Conservation (phyloP, 1,140 invertebrate species). For the Luehdorfia chinensis region DNA sequence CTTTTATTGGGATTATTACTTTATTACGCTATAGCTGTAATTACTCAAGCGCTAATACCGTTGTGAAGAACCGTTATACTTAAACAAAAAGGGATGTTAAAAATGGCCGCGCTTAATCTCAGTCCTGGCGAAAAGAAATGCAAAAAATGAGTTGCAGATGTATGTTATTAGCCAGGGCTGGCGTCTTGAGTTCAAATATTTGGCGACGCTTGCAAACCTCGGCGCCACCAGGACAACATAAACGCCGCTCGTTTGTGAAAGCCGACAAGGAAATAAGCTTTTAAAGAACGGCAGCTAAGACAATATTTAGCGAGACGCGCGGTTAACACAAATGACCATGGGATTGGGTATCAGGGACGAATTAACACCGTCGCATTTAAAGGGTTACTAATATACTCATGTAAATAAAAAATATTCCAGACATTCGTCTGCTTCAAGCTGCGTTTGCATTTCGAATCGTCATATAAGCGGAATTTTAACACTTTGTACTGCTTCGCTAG, state of each 20-base stretch:
- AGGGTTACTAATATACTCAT: slow-evolving; percentile 6
- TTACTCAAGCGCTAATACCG: neutral
- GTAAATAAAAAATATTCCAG: slow-evolving; percentile 2
- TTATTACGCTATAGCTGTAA: neutral
- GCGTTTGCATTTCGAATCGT: too few species aligned
- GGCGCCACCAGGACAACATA: slow-evolving; percentile 45
- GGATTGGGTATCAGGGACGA: slow-evolving; percentile 46
- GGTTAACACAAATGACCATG: slow-evolving; percentile 72
- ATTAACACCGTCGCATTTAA: slow-evolving; percentile 7
- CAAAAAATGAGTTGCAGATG: slow-evolving; percentile 53
- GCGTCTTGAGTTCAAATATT: slow-evolving; percentile 56
- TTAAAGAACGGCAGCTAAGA: slow-evolving; percentile 57
- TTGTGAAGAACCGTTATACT: neutral
- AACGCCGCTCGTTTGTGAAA: slow-evolving; percentile 36
- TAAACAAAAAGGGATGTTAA: neutral
- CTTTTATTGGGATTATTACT: slow-evolving; percentile 8
- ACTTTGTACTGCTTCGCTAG: too few species aligned
- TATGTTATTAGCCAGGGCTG: slow-evolving; percentile 62
- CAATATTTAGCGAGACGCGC: slow-evolving; percentile 59
- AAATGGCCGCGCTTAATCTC: too few species aligned
- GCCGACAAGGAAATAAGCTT: slow-evolving; percentile 28
- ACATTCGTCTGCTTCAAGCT: neutral
- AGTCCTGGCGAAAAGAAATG: slow-evolving; percentile 29
- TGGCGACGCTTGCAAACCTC: slow-evolving; percentile 53
- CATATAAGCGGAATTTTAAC: too few species aligned